Evolutionary conservation across 2,113 vertebrate genomes (phyloP), one percentile per base, ranked within the genome.

Genomic region (Telmatochromis sp.): DNA sequence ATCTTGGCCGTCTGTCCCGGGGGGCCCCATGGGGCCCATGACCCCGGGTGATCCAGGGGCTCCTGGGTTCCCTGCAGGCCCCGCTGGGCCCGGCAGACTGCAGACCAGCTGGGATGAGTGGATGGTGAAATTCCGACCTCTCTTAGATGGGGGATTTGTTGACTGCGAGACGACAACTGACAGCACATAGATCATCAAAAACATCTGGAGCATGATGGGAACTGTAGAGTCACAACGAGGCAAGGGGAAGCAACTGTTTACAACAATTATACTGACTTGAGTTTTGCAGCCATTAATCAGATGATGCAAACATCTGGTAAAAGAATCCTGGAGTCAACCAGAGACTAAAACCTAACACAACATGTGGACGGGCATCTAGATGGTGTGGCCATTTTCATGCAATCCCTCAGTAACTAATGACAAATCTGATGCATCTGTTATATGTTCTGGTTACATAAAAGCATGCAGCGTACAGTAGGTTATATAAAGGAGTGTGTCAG

Each of bases 1-100:
- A 5, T 99, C 99, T 26, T 95, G 96, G 81, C 98, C 98, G 2
- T 99, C 99, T 89, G 95, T 97, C 15, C 99, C 98, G 0, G 98
- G 98, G 37, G 96, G 93, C 3, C 98, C 98, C 97, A 98, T 98
- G 73, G 97, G 97, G 87, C 99, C 99, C 2, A 96, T 89, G 1
- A 94, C 91, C 19, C 99, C 99, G 0, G 96, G 94, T 11, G 96
- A 47, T 6, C 99, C 99, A 0, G 97, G 95, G 1, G 83, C 58
- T 13, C 99, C 99, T 0, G 98, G 98, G 21, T 94, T 93, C 0
- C 98, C 98, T 0, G 96, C 96, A 1, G 97, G 97, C 2, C 99
- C 99, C 0, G 93, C 95, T 47, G 98, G 98, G 0, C 99, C 98
- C 0, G 98, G 98, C 17, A 98, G 88, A 91, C 98, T 99, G 95